These are phyloP conservation scores for Delia radicum DNA, from an alignment of 1,140 invertebrate genomes.

Conservation along the genomic window DNA sequence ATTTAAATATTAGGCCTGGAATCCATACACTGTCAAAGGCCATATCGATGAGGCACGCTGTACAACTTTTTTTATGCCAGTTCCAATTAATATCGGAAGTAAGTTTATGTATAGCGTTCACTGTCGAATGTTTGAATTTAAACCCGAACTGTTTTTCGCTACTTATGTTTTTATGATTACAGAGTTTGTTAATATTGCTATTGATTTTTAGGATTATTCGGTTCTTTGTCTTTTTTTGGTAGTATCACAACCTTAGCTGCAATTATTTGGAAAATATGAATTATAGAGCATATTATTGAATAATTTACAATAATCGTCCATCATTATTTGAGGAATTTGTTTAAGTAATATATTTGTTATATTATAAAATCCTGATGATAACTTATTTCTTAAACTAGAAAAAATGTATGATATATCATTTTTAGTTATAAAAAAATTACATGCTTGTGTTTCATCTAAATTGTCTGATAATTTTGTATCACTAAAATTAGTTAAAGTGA, in stretches of 20 bases:
- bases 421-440: too few relatives aligned
- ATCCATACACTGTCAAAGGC: neutral
- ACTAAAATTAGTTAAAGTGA: too few relatives aligned
- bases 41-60: neutral
- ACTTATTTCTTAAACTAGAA: too few relatives aligned
- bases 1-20: too few relatives aligned
- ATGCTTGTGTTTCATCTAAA: too few relatives aligned
- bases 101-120: neutral
- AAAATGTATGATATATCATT: too few relatives aligned
- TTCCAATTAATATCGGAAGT: conserved; percentile 1
- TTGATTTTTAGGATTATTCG: neutral
- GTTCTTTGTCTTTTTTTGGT: neutral
- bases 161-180: neutral
- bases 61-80: neutral
- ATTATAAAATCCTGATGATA: too few relatives aligned
- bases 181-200: neutral
- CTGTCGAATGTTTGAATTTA: neutral
- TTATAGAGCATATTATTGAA: neutral
- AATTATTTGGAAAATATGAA: neutral
- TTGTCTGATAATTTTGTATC: too few relatives aligned
- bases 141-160: neutral
- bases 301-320: neutral
- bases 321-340: neutral
- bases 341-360: too few relatives aligned
- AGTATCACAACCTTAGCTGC: neutral